Evolutionary conservation across 1,140 invertebrate species (phyloP).

Genomic region (Zophobas morio): DNA sequence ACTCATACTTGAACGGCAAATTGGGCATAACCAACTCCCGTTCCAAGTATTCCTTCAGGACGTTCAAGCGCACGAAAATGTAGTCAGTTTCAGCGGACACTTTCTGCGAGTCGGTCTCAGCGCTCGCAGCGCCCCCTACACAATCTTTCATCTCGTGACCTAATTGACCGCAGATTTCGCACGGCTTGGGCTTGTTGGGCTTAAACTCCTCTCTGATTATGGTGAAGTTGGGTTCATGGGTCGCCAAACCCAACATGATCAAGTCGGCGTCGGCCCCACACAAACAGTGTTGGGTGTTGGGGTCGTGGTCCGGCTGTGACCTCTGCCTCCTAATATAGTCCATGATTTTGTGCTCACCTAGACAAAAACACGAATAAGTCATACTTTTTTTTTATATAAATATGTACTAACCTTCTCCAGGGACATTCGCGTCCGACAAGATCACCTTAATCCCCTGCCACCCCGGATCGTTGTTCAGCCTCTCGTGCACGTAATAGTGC

Average conservation of each 20-base stretch:
- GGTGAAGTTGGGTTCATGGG: slow-evolving; percentile 99
- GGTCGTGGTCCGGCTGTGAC: slow-evolving; percentile 96
- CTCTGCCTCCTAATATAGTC: slow-evolving; percentile 97
- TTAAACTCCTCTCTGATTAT: slow-evolving; percentile 99
- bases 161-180: slow-evolving; percentile 95
- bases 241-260: slow-evolving; percentile 98
- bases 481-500: slow-evolving; percentile 96
- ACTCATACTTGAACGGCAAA: slow-evolving; percentile 92
- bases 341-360: slow-evolving; percentile 98
- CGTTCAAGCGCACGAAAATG: slow-evolving; percentile 93
- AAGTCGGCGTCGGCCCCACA: slow-evolving; percentile 99
- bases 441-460: slow-evolving; percentile 97
- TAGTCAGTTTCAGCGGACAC: slow-evolving; percentile 83
- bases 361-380: no score
- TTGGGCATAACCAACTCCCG: slow-evolving; percentile 93
- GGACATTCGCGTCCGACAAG: slow-evolving; percentile 98
- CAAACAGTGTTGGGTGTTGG: slow-evolving; percentile 97
- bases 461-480: slow-evolving; percentile 94
- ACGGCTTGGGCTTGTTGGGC: slow-evolving; percentile 95
- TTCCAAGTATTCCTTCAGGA: slow-evolving; percentile 96
- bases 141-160: slow-evolving; percentile 98
- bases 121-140: slow-evolving; percentile 71
- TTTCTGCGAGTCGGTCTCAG: slow-evolving; percentile 56
- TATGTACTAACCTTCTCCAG: slow-evolving; percentile 99
- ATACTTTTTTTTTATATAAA: slow-evolving; percentile 79